Percentiles rank a stretch among this genome's conserved stretches.
Conservation (phyloP, 2,888 invertebrate species). For the Daptonema setosum region DNA sequence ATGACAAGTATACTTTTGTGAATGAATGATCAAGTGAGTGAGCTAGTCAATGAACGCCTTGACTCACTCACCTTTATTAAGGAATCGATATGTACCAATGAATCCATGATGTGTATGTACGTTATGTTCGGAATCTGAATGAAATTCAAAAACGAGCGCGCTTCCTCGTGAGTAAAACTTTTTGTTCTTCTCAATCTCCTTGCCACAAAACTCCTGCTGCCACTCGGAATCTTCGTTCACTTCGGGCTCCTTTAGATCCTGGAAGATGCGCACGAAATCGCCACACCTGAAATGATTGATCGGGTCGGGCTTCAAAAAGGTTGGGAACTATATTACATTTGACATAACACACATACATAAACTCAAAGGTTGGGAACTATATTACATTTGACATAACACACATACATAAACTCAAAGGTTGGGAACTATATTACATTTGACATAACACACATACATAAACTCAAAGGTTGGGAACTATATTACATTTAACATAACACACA, state of each 20-base stretch:
- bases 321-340: too few relatives aligned
- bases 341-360: background rate
- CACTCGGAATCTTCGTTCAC: slow-evolving; percentile 55
- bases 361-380: background rate
- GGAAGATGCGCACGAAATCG: slow-evolving; percentile 54
- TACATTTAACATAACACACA: too few relatives aligned
- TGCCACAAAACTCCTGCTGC: slow-evolving; percentile 50
- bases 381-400: background rate
- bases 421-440: background rate
- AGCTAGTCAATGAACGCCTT: too few relatives aligned
- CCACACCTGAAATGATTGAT: slow-evolving; percentile 5
- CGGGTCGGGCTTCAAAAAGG: background rate
- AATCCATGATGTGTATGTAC: slow-evolving; percentile 37
- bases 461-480: too few relatives aligned
- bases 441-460: too few relatives aligned
- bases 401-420: background rate
- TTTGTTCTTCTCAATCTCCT: slow-evolving; percentile 3
- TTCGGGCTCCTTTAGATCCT: slow-evolving; percentile 44
- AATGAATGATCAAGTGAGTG: too few relatives aligned
- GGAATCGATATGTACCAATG: slow-evolving; percentile 51
- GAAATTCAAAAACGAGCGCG: slow-evolving; percentile 51
- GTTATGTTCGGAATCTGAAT: slow-evolving; percentile 33
- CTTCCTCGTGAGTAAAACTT: slow-evolving; percentile 53
- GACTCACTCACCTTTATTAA: slow-evolving; percentile 44
- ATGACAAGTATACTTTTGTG: too few relatives aligned